phyloP scores from a whole-genome alignment of 2,113 vertebrate species.

The Sardina pilchardus region DNA sequence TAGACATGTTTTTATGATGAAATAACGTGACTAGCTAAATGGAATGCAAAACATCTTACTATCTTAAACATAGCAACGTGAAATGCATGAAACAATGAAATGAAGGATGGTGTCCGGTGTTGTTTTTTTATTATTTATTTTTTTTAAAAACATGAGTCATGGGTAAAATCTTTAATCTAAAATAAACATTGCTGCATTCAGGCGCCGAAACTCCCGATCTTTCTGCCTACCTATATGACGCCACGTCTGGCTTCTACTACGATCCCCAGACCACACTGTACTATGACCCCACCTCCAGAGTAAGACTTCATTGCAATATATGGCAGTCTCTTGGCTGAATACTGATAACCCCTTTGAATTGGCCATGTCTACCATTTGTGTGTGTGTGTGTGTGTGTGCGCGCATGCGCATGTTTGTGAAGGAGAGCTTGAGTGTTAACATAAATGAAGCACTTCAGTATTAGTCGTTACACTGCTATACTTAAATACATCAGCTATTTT shows the following conservation, averaged over 20 bases:
- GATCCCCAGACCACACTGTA: constrained; percentile 92
- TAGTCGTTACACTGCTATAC: not conserved
- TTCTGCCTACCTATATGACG: constrained; percentile 88
- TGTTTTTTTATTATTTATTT: not conserved
- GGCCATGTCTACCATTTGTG: not conserved
- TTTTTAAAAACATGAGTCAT: not conserved
- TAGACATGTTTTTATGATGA: not conserved
- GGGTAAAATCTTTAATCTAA: constrained; percentile 16
- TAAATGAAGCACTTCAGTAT: too few species aligned
- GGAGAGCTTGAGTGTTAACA: too few species aligned
- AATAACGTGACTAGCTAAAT: not conserved
- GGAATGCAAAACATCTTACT: not conserved
- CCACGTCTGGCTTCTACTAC: constrained; percentile 94
- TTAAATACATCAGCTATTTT: not conserved
- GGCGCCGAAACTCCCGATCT: constrained; percentile 85
- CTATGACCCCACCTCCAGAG: constrained; percentile 90
- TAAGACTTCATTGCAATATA: constrained; percentile 57
- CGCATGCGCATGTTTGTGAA: too few species aligned
- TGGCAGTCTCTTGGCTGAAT: not conserved
- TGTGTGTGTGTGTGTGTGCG: not conserved
- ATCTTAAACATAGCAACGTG: not conserved
- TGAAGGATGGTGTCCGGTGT: not conserved
- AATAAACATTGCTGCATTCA: constrained; percentile 51
- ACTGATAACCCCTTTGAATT: not conserved
- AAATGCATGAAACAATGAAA: not conserved